Evolutionary conservation across 2,888 invertebrate genomes (phyloP), one percentile per base, ranked within the genome.

Genomic region (Nasonovia ribisnigri): DNA sequence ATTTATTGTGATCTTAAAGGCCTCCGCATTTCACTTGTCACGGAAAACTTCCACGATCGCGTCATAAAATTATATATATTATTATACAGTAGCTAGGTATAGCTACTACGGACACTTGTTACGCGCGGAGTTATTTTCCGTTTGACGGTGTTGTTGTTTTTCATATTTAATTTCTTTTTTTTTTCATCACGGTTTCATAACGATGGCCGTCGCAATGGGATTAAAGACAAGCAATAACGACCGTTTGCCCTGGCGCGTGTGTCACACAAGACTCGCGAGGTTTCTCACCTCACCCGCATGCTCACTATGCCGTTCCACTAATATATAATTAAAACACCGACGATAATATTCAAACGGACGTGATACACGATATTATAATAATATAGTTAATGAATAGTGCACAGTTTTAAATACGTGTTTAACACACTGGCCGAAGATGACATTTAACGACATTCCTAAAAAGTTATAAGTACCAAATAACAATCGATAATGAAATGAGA

Each of bases 241-340:
- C 16, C 16, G n/a, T n/a, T 16, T 67, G 67, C n/a, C 20, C 5
- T 67, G n/a, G n/a, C 16, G 8, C 77, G 36, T 16, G 36, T 36
- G n/a, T 67, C n/a, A 36, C 36, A 77, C 60, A 77, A 6, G 6
- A 36, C 16, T 77, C 36, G 36, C 36, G 77, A 36, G 36, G 36
- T 77, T 77, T 77, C 77, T 77, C 77, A 36, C 77, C 77, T 77
- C 77, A 36, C 77, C 77, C 77, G 77, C 36, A 77, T 77, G 8
- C 16, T 20, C 36, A 77, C n/a, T 77, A 36, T 77, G 5, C 77
- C 36, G 36, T 36, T 77, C 20, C 20, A 36, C 77, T 77, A 20
- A 36, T 20, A 8, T 36, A 77, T 77, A 77, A 77, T 77, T 77
- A 77, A 77, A 77, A 77, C 36, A 77, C 36, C 11, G 20, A 20